Base-by-base conservation (phyloP, 2,113 vertebrate species). In the Acrocephalus kingi region DNA sequence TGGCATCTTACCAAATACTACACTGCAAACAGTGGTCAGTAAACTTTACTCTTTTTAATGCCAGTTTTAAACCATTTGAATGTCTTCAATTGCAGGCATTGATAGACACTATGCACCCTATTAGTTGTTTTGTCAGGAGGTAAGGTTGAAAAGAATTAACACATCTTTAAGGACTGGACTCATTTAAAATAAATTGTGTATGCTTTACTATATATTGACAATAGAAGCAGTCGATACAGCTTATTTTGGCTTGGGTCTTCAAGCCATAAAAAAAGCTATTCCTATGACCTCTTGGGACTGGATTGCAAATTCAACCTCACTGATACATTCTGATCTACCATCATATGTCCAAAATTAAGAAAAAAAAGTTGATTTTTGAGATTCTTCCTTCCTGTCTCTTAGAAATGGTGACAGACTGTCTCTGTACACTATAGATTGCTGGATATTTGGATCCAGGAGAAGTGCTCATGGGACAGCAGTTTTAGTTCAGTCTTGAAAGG, bases 171-270 rank as follows among this genome's bases (percentile, higher is more conserved):
- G 45, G 76, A 80, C 6, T 33, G 11, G 5, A 35, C 48, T 21
- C 13, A 80, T 69, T 74, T 73, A 16, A 30, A 87, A 81, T 54
- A 74, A 58, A 3, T 6, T 23, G 1, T 89, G 24, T 39, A 16
- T 54, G 8, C 11, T 89, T 81, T 81, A 24, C 45, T 58, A 8
- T 19, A 16, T 18, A 30, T 62, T 51, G 66, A 51, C 33, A 67
- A 62, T 43, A 39, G 37, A 77, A 71, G 12, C 15, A 63, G 19
- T 52, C 0, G 0, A 51, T 58, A 49, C 48, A 80, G 11, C 6
- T 68, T 73, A 23, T 52, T 79, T 84, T 84, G 17, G 6, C 23
- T 78, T 82, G 11, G 33, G 24, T 61, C 46, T 80, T 86, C 43
- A 67, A 68, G 58, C 17, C 19, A 41, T 49, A 54, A 54, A 82